A percentile compares a stretch with the other conserved stretches of the same genome.
Conservation (phyloP, 2,113 vertebrate species). For the Alosa alosa region DNA sequence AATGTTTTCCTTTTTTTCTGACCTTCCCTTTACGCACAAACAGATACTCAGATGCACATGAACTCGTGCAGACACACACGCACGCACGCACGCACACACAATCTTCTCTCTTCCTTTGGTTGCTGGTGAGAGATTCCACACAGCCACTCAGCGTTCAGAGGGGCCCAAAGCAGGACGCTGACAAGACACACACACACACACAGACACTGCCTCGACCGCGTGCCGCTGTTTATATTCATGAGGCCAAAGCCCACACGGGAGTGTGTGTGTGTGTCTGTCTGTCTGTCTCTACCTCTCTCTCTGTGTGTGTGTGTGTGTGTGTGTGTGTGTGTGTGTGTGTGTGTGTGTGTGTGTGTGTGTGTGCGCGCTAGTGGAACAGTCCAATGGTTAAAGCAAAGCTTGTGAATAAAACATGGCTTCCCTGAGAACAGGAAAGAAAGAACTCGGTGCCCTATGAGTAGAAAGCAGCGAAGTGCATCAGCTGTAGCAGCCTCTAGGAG, state of each 20-base stretch:
- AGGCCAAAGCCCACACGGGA: neutral
- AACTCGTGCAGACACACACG: neutral
- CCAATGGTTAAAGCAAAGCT: neutral
- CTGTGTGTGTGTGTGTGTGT: neutral
- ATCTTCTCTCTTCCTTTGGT: neutral
- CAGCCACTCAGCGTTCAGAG: neutral
- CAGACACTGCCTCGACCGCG: neutral
- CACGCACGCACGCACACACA: too few relatives aligned
- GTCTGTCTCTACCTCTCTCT: neutral
- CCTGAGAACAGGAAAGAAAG: neutral
- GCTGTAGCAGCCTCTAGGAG: neutral
- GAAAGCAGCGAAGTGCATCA: neutral
- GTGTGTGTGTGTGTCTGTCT: neutral
- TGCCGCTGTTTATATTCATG: neutral
- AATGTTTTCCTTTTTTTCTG: neutral
- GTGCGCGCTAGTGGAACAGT: neutral
- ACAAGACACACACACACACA: neutral
- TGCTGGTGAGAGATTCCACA: constrained; percentile 5
- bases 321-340: neutral
- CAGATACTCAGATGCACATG: neutral
- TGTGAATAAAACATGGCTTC: neutral
- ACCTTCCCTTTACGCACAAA: neutral
- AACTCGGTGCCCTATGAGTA: neutral
- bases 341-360: neutral
- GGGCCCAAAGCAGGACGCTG: neutral